Conservation (phyloP, 2,888 invertebrate species). For the Drosophila melanosoma region DNA sequence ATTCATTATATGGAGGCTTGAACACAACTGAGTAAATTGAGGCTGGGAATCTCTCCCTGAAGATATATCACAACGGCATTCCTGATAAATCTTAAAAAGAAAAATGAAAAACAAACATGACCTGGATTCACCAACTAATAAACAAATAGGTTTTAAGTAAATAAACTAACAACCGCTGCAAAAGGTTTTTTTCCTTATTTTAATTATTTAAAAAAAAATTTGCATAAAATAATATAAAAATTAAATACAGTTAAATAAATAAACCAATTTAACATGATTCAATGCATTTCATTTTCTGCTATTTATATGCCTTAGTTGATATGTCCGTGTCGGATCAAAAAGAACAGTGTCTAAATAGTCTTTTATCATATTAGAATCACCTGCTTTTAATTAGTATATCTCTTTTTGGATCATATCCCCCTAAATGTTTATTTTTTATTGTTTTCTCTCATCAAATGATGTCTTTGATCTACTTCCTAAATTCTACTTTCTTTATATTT, state of each 20-base stretch:
- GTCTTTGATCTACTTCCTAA: neutral
- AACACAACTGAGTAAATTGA: neutral
- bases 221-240: neutral
- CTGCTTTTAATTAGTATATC: neutral
- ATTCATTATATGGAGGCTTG: neutral
- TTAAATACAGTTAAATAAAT: neutral
- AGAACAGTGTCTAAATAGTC: neutral
- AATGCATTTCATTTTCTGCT: neutral
- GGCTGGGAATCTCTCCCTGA: neutral
- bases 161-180: too few relatives aligned
- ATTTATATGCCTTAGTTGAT: neutral
- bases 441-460: neutral
- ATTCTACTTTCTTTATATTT: neutral
- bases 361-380: neutral
- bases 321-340: neutral
- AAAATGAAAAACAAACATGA: neutral
- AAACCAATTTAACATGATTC: neutral
- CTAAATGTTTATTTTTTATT: neutral
- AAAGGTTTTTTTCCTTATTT: too few relatives aligned
- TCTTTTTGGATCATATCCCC: too few relatives aligned
- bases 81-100: neutral
- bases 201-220: too few relatives aligned
- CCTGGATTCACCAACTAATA: too few relatives aligned
- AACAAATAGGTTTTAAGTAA: too few relatives aligned
- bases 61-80: neutral